Evolutionary conservation across 2,113 vertebrate genomes (phyloP).

Genomic region (Osmerus mordax): DNA sequence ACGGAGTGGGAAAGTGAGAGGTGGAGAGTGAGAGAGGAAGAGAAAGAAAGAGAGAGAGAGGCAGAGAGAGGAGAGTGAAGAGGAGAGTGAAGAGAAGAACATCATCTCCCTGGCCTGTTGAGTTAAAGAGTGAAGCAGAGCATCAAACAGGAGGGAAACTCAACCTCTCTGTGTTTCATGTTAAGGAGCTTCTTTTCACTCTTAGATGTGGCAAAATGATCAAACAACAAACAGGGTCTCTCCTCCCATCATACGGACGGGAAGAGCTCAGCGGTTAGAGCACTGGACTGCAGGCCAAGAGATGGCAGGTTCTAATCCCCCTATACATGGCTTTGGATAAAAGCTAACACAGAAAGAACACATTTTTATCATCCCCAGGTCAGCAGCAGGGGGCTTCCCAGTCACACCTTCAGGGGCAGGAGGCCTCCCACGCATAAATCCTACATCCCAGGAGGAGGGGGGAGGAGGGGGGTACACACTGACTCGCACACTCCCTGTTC

Average conservation of each 20-base stretch:
- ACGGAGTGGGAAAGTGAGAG: not conserved
- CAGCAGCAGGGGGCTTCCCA: not conserved
- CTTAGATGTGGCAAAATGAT: too few species aligned
- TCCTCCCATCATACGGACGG: too few species aligned
- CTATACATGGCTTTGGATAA: not conserved
- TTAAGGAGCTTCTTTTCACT: too few species aligned
- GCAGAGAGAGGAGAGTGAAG: not conserved
- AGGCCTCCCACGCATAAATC: conserved; percentile 78
- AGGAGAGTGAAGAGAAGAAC: too few species aligned
- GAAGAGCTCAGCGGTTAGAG: too few species aligned
- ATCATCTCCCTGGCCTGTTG: too few species aligned
- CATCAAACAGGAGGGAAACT: not conserved
- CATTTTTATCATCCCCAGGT: conserved; percentile 67
- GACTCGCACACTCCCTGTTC: too few species aligned
- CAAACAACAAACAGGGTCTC: too few species aligned
- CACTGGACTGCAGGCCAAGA: too few species aligned
- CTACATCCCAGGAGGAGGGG: conserved; percentile 55
- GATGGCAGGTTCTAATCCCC: too few species aligned
- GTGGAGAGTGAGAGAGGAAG: not conserved
- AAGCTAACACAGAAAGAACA: conserved; percentile 54
- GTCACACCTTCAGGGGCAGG: conserved; percentile 65
- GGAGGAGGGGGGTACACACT: not conserved
- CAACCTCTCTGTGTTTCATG: too few species aligned
- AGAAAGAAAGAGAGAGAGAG: not conserved
- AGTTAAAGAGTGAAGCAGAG: not conserved